These are phyloP conservation scores for Drosophila pachea DNA, from an alignment of 1,140 invertebrate genomes.

Conservation along the genomic window DNA sequence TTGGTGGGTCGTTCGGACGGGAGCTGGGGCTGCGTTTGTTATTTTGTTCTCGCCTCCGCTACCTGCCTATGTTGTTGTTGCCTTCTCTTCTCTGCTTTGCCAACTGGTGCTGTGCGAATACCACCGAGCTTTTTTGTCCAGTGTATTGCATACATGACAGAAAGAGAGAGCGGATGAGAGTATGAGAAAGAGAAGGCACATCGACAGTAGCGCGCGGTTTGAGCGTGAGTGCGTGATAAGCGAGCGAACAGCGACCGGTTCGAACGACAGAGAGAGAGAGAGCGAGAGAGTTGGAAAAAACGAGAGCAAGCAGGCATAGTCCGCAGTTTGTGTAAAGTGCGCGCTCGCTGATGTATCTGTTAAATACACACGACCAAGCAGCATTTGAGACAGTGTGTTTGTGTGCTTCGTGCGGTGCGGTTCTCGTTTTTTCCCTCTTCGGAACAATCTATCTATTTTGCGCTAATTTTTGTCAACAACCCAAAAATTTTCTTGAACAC, in stretches of 20 bases:
- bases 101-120: conserved; percentile 70
- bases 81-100: conserved; percentile 68
- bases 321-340: conserved; percentile 6
- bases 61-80: conserved; percentile 66
- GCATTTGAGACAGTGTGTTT: conserved; percentile 67
- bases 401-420: conserved; percentile 74
- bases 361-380: conserved; percentile 68
- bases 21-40: conserved; percentile 24
- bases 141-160: conserved; percentile 52
- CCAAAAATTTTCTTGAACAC: conserved; percentile 45
- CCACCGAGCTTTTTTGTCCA: conserved; percentile 67
- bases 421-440: conserved; percentile 61
- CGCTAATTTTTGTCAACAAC: conserved; percentile 72
- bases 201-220: conserved; percentile 11
- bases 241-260: conserved; percentile 36
- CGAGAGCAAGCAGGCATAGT: conserved; percentile 20
- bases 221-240: conserved; percentile 54
- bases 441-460: conserved; percentile 57
- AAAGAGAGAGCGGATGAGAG: conserved; percentile 13
- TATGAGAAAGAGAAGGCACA: conserved; percentile 14
- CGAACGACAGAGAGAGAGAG: conserved; percentile 21
- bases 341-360: conserved; percentile 32
- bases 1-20: conserved; percentile 19
- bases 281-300: conserved; percentile 41
- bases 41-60: conserved; percentile 43